Conservation (phyloP, 2,888 invertebrate genomes). For the Cloeon dipterum region DNA sequence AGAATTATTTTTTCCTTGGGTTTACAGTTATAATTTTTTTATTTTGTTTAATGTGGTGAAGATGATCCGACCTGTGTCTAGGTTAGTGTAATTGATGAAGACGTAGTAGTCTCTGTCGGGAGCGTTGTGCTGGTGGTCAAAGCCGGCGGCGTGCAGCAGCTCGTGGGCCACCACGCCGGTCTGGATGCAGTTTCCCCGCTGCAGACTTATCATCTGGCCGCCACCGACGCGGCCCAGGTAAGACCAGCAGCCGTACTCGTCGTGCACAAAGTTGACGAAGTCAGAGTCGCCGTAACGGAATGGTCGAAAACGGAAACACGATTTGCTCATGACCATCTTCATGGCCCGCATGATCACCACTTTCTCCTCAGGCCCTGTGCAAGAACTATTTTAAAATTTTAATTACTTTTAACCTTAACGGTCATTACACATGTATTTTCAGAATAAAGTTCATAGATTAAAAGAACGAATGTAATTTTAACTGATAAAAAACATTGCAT, state of each 20-base stretch:
- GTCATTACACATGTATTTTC: too few relatives aligned
- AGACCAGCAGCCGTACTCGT: conserved; percentile 35
- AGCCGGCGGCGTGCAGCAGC: conserved; percentile 55
- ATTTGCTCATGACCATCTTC: conserved; percentile 31
- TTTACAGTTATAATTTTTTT: too few relatives aligned
- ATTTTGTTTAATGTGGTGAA: too few relatives aligned
- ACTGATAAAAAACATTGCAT: too few relatives aligned
- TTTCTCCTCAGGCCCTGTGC: too few relatives aligned
- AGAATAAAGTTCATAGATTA: too few relatives aligned
- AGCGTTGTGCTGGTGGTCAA: conserved; percentile 64
- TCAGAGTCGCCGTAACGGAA: too few relatives aligned
- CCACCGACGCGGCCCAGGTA: conserved; percentile 35
- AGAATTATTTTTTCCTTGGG: too few relatives aligned
- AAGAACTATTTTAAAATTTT: too few relatives aligned
- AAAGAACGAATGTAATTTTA: too few relatives aligned
- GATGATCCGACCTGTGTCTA: conserved; percentile 28
- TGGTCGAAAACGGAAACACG: conserved; percentile 37
- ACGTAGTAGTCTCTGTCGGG: conserved; percentile 57
- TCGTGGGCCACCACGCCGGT: conserved; percentile 51
- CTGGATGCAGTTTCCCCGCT: conserved; percentile 18
- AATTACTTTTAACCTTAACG: too few relatives aligned
- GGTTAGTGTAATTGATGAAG: conserved; percentile 48
- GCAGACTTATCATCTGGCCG: conserved; percentile 31
- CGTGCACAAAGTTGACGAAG: conserved; percentile 28
- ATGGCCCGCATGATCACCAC: conserved; percentile 30